Base-by-base conservation (phyloP, 2,888 invertebrate species). In the Tipula lateralis region DNA sequence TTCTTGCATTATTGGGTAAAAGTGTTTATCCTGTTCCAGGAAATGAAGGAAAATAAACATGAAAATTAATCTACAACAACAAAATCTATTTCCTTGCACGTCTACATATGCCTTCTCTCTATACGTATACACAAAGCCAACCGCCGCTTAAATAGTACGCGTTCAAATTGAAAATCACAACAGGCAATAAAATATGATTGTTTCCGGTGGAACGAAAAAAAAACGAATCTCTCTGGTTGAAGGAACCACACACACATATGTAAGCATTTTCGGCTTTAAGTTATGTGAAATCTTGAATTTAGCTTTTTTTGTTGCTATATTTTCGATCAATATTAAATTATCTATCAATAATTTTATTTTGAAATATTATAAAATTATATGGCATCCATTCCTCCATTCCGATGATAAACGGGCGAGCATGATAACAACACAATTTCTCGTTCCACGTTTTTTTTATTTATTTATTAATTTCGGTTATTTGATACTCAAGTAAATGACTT, bases 81-180 rank as follows among this genome's bases (percentile, higher is more conserved):
- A 9, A 66, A 66, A 66, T 66, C 66, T 66, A 66, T 66, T 66
- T 66, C 66, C 66, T 66, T 24, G 16, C 7, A 44, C 3, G 13
- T 24, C 7, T 12, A 7, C 66, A 66, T 66, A 24, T 66, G 66
- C 24, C n/a, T n/a, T n/a, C n/a, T 24, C 66, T 7, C 19, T 66
- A 24, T 24, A 24, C n/a, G n/a, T 39, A 39, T 39, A 39, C 2
- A 12, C 13, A 39, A 39, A 50, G 5, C 19, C 3, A 66, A 66
- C 19, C 9, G 66, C 12, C 66, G 66, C 66, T 66, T 66, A 66
- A 66, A 66, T 66, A 66, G 19, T 66, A 66, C 66, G 66, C 66
- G 66, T 66, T 66, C 9, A 66, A 66, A 66, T 66, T 66, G 66
- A 66, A 66, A 66, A 66, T 66, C 66, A 66, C 66, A 24, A 66